Base-by-base conservation (phyloP, 2,888 invertebrate species). In the Temnothorax unifasciatus region DNA sequence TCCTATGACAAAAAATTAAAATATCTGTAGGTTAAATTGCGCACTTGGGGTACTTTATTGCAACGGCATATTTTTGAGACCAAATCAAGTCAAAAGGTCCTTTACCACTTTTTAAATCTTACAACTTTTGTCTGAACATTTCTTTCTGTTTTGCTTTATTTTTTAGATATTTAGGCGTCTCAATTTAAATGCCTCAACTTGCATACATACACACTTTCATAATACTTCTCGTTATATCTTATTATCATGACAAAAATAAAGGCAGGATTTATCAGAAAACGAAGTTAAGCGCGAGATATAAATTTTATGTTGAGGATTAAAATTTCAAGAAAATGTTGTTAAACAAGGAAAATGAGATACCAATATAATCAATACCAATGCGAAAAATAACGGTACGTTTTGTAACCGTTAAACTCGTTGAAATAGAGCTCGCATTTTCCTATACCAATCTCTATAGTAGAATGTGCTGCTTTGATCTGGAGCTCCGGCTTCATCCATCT, bases 391-490 rank as follows among this genome's bases (percentile, higher is more conserved):
- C 76, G 76, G 68, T 13, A 54, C n/a, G n/a, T 68, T 68, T 68
- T 38, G 41, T 21, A 8, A 52, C 52, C 54, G 77, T 77, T 77
- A 77, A 68, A 41, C 29, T 77, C 41, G 52, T 54, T 54, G 69
- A 77, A 68, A 54, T 44, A 44, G 69, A 29, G 54, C 41, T 54
- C 29, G 54, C 29, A 41, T 68, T 77, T 77, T 77, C 50, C 54
- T 68, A n/a, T 54, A 29, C 15, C 25, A 25, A 41, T 54, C 25
- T 75, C 18, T 50, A 13, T 13, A 41, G 41, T 41, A 54, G 41
- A 77, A 77, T 52, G 25, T 15, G 29, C 41, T 54, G 52, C 13
- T 77, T 76, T 29, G 18, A 77, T 77, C 68, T 77, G 54, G 68
- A 77, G 38, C 54, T 68, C 41, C n/a, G 18, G 9, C 50, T 63